Conservation (phyloP, 2,888 invertebrate genomes). For the Plusia festucae region DNA sequence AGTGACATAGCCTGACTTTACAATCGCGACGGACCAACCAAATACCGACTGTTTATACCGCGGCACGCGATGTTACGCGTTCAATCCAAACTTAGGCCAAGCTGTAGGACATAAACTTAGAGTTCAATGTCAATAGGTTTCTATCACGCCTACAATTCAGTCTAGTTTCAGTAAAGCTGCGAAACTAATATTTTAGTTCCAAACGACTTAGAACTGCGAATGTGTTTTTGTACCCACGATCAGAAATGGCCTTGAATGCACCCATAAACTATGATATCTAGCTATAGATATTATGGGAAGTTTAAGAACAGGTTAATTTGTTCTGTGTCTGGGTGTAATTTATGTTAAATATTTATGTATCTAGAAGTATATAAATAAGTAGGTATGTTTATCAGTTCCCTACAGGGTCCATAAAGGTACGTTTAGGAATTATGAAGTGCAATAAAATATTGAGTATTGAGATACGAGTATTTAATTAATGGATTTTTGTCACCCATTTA, state of each 20-base stretch:
- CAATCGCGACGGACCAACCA: not conserved
- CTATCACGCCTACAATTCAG: slow-evolving; percentile 24
- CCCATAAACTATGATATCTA: not conserved
- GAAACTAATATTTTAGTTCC: not conserved
- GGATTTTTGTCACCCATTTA: not conserved
- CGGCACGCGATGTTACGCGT: slow-evolving; percentile 35
- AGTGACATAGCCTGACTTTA: not conserved
- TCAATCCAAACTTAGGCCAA: slow-evolving; percentile 25
- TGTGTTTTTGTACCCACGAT: not conserved
- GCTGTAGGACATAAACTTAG: slow-evolving; percentile 29
- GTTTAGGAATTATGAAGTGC: no score
- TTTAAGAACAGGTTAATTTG: no score
- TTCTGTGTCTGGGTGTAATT: no score
- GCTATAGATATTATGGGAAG: not conserved
- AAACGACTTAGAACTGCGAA: not conserved
- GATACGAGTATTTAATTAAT: no score
- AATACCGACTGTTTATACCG: not conserved
- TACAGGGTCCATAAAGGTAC: no score
- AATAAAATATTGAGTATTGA: no score
- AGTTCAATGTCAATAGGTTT: slow-evolving; percentile 45
- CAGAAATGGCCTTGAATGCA: slow-evolving; percentile 28
- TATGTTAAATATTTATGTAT: no score
- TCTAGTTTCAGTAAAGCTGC: not conserved
- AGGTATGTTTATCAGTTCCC: no score
- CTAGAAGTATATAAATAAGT: no score